These are phyloP conservation scores for Ophthalmolycus amberensis DNA, from an alignment of 2,113 vertebrate species.

Conservation along the genomic window DNA sequence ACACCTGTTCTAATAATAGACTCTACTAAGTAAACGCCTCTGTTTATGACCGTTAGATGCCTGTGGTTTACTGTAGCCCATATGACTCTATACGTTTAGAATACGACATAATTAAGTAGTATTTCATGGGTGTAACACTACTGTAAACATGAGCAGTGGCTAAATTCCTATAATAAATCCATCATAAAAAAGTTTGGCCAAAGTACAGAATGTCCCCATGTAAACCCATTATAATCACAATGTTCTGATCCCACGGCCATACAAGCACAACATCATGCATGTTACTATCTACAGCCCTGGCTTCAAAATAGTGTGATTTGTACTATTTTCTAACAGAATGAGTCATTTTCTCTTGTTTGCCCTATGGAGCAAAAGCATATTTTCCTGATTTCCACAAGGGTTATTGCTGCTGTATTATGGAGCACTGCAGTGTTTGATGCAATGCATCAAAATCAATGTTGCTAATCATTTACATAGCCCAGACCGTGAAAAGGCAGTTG, in stretches of 20 bases:
- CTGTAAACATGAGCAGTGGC: not conserved
- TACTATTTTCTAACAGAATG: not conserved
- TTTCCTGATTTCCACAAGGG: not conserved
- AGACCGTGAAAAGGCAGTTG: not conserved
- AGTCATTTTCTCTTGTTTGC: not conserved
- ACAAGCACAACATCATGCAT: not conserved
- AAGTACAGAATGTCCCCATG: not conserved
- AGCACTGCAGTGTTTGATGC: not conserved
- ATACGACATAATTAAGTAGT: not conserved
- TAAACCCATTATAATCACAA: not conserved
- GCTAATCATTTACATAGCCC: not conserved
- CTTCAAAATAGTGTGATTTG: not conserved
- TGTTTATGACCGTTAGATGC: slow-evolving; percentile 43
- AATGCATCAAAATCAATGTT: not conserved
- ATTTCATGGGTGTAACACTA: not conserved
- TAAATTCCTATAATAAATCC: not conserved
- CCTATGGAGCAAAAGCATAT: not conserved
- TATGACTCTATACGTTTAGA: not conserved
- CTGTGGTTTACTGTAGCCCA: slow-evolving; percentile 11
- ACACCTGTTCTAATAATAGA: slow-evolving; percentile 82
- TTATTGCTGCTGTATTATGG: not conserved
- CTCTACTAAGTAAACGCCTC: slow-evolving; percentile 71
- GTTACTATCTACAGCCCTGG: not conserved
- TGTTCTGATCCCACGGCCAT: not conserved
- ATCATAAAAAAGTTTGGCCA: not conserved